These are phyloP conservation scores for Nymphalis io DNA, from an alignment of 1,140 invertebrate genomes.

Conservation along the genomic window DNA sequence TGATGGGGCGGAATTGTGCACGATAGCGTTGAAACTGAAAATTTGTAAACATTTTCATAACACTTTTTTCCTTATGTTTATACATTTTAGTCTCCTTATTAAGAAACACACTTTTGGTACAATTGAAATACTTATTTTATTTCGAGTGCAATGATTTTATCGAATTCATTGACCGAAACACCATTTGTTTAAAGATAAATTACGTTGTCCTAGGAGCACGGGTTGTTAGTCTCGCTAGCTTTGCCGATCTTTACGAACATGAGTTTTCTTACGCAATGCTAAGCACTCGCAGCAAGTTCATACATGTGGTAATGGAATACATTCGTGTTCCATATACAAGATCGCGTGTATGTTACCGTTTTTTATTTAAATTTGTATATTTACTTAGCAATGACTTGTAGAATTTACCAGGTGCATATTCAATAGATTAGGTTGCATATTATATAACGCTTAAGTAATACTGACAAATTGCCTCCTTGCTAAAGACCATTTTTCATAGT, in stretches of 20 bases:
- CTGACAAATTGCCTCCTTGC: not conserved
- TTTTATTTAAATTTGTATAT: slow-evolving; percentile 28
- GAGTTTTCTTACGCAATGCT: slow-evolving; percentile 40
- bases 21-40: slow-evolving; percentile 72
- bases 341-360: slow-evolving; percentile 28
- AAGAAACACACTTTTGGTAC: slow-evolving; percentile 26
- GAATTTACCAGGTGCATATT: slow-evolving; percentile 22
- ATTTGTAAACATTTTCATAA: slow-evolving; percentile 21
- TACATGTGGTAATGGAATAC: slow-evolving; percentile 48
- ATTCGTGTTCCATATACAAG: slow-evolving; percentile 42
- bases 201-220: slow-evolving; percentile 39
- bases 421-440: slow-evolving; percentile 14
- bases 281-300: slow-evolving; percentile 44
- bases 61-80: not conserved
- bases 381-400: slow-evolving; percentile 1
- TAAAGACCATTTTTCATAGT: not conserved
- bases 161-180: slow-evolving; percentile 66
- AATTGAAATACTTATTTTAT: slow-evolving; percentile 30
- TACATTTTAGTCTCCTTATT: not conserved
- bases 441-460: slow-evolving; percentile 4
- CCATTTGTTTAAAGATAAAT: slow-evolving; percentile 53
- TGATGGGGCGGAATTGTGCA: slow-evolving; percentile 64
- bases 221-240: slow-evolving; percentile 65
- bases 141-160: slow-evolving; percentile 54
- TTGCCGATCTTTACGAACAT: slow-evolving; percentile 41